These are phyloP conservation scores for Lithophane leautieri DNA, from an alignment of 2,888 invertebrate genomes.

Conservation along the genomic window DNA sequence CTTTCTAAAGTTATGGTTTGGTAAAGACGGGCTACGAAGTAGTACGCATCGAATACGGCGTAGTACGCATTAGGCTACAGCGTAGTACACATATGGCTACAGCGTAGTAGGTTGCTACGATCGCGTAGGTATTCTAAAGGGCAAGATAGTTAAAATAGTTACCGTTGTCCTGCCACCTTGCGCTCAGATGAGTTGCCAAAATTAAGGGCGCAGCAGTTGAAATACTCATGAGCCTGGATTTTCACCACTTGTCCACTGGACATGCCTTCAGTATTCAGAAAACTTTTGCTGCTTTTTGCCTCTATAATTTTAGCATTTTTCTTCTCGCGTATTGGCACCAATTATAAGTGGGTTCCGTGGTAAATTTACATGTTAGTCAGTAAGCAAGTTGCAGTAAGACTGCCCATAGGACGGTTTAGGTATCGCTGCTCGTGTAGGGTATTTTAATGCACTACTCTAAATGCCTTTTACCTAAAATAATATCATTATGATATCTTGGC, in stretches of 20 bases:
- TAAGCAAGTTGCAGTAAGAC: too few species aligned
- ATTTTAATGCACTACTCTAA: neutral
- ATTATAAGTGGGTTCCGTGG: neutral
- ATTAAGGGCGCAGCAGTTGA: neutral
- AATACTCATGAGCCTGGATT: neutral
- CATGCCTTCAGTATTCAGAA: neutral
- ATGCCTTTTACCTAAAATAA: neutral
- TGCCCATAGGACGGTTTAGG: neutral
- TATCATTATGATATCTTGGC: neutral
- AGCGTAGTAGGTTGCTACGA: neutral
- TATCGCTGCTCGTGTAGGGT: neutral
- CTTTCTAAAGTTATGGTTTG: slow-evolving; percentile 22
- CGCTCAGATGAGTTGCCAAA: neutral
- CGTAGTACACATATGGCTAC: neutral
- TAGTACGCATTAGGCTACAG: neutral
- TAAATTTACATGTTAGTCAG: neutral
- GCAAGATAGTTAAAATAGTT: neutral
- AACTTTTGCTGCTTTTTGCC: neutral
- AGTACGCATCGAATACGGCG: neutral
- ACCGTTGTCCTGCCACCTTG: neutral
- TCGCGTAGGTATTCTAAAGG: neutral
- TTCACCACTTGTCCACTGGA: neutral
- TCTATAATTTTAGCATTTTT: neutral
- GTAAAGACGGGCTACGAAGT: neutral
- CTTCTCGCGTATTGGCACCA: neutral